Base-by-base conservation (phyloP, 2,113 vertebrate species). In the Platichthys flesus region DNA sequence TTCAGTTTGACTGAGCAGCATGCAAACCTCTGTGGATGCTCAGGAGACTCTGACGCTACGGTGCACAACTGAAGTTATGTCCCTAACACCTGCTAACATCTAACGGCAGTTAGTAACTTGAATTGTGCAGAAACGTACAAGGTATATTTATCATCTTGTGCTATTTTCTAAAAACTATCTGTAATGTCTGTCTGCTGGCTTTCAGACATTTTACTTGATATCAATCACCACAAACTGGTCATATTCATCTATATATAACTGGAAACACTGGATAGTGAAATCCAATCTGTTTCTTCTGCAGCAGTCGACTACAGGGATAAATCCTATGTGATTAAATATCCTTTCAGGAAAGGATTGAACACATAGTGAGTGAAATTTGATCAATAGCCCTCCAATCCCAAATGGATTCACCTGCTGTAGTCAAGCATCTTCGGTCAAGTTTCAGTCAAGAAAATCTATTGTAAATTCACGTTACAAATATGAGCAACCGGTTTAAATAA, bases 1-100 rank as follows among this genome's bases (percentile, higher is more conserved):
- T 76, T 77, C 26, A 49, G 9, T 69, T 54, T 67, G 47, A 49
- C 68, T 31, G 45, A 83, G 54, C 66, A 70, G 83, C 70, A 78
- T 71, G 61, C 18, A 62, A 24, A 58, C 24, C 21, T 31, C 40
- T 35, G 21, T 59, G 49, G 37, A 71, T 1, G 5, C 55, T 62
- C 62, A 42, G 54, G 56, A 85, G 73, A 68, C 8, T 37, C 81
- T 42, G 40, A 42, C 4, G 47, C 47, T 42, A 13, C 9, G 40
- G 40, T 10, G 40, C 40, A 42, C 37, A 54, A 24, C 51, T 72
- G 31, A 10, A 42, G 40, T 42, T 13, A 42, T 42, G 40, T 37
- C 35, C 8, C 35, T 37, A 2, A 9, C 35, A 37, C 35, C 35
- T 37, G 35, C 9, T 37, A 9, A 37, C 35, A 37, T 9, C 35